Conservation (phyloP, 2,797 vertebrate genomes). For the Gymnocypris eckloni region DNA sequence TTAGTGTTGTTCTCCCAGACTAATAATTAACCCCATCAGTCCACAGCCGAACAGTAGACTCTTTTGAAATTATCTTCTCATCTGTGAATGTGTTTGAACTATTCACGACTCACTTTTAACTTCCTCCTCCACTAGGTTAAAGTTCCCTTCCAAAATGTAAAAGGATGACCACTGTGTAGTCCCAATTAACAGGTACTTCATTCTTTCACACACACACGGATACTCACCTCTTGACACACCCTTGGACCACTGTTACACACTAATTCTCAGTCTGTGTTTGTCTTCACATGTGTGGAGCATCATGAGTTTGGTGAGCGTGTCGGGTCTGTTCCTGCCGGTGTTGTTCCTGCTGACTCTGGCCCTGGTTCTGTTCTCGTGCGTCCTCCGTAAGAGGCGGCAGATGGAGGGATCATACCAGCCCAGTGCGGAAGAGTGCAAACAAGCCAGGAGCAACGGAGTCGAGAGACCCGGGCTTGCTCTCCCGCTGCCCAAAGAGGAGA, state of each 20-base stretch:
- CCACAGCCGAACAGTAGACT: constrained; percentile 14
- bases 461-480: constrained; percentile 78
- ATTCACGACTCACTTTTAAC: neutral
- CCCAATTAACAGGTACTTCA: neutral
- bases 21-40: constrained; percentile 50
- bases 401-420: constrained; percentile 87
- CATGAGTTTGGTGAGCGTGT: constrained; percentile 59
- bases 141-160: neutral
- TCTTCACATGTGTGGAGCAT: constrained; percentile 32
- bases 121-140: neutral
- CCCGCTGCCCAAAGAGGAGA: constrained; percentile 88
- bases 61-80: constrained; percentile 8
- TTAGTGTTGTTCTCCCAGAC: constrained; percentile 5
- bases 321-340: neutral
- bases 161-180: constrained; percentile 7
- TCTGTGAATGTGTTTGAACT: constrained; percentile 20
- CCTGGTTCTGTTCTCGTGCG: constrained; percentile 75
- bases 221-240: neutral
- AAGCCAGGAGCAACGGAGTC: constrained; percentile 66
- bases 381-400: constrained; percentile 84
- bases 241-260: neutral
- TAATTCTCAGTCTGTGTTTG: constrained; percentile 11
- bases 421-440: constrained; percentile 85
- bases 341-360: constrained; percentile 71
- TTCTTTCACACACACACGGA: neutral